Conservation (phyloP, 2,113 vertebrate species). For the Philantomba maxwellii region DNA sequence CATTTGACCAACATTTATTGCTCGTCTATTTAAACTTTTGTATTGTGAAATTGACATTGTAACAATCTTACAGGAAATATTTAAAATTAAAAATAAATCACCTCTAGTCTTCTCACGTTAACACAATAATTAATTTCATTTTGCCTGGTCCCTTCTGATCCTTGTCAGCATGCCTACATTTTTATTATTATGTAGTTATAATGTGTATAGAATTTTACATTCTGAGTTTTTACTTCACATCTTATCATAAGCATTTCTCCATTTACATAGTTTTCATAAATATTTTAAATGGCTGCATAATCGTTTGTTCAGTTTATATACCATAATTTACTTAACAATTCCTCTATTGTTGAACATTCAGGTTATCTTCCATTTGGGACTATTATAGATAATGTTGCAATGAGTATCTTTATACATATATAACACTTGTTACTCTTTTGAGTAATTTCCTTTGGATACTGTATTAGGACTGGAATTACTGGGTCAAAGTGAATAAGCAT, state of each 20-base stretch:
- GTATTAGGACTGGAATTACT: constrained; percentile 10
- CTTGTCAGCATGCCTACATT: not conserved
- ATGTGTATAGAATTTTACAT: not conserved
- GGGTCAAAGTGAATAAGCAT: constrained; percentile 42
- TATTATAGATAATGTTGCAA: constrained; percentile 38
- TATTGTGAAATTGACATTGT: not conserved
- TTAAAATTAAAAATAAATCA: constrained; percentile 40
- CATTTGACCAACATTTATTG: not conserved
- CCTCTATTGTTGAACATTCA: constrained; percentile 47
- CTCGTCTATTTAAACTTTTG: not conserved
- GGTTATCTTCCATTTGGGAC: constrained; percentile 22
- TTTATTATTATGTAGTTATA: constrained; percentile 29
- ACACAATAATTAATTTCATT: constrained; percentile 42
- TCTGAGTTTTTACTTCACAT: constrained; percentile 31
- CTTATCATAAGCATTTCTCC: constrained; percentile 49
- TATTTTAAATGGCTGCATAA: constrained; percentile 56
- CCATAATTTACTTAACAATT: constrained; percentile 54
- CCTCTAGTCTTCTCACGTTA: not conserved
- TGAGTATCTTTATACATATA: constrained; percentile 2
- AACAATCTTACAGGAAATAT: not conserved
- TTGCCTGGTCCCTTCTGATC: constrained; percentile 9
- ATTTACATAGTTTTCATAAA: constrained; percentile 53
- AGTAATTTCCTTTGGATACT: constrained; percentile 29
- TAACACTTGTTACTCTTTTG: constrained; percentile 24
- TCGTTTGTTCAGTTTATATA: constrained; percentile 45